Base-by-base conservation (phyloP, 1,140 invertebrate genomes). In the Hestina assimilis region DNA sequence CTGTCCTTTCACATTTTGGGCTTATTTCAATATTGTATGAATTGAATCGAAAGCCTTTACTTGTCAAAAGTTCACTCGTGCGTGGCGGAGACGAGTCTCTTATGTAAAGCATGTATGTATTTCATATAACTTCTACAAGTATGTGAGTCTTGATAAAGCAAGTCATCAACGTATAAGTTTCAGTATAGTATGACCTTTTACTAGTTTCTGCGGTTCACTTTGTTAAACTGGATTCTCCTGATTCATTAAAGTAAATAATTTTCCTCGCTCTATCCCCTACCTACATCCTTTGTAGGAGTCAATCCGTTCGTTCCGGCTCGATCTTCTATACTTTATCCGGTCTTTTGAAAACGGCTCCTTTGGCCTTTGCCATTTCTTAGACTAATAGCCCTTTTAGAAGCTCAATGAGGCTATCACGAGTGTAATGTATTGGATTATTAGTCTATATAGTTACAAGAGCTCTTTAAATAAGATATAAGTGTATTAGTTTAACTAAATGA, bases 321-420 rank as follows among this genome's bases (percentile, higher is more conserved):
- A 56, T 56, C 43, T 56, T 47, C 23, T 56, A 47, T 43, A 56
- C 31, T 56, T 56, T 46, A 56, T 47, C 53, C 53, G 43, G 43
- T 17, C 43, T 56, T 47, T 56, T 33, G 21, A 47, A 56, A 45
- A 14, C 33, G 17, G 24, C 12, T 38, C 28, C 42, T n/a, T 55
- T 38, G 17, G 31, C 31, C 43, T 47, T 55, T 41, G 31, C 45
- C 42, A n/a, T 29, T 23, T 15, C 15, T 47, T 9, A 46, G 23
- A 55, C 24, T 55, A 55, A 55, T 40, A 41, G 33, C 21, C 24
- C 43, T 56, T 56, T 47, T 28, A 55, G 26, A 17, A 26, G 11
- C 14, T 38, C 42, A 56, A 47, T 29, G 21, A 40, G 33, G 35
- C n/a, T 14, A 45, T 56, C 24, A 28, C 20, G 28, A n/a, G 15